These are phyloP conservation scores for Cyrtodaria siliqua DNA, from an alignment of 2,888 invertebrate genomes.

Conservation along the genomic window DNA sequence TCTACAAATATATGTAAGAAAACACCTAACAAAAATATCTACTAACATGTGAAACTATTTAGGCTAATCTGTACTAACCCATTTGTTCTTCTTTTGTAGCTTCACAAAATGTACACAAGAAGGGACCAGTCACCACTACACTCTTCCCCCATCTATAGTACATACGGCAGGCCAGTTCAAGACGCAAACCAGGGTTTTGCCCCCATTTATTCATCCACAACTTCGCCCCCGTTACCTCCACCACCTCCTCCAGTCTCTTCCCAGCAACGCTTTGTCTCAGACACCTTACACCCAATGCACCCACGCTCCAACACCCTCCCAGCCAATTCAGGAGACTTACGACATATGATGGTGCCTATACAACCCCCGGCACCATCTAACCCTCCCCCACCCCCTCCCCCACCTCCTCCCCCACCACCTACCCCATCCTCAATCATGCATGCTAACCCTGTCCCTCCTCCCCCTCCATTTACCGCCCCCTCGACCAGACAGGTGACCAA, in stretches of 20 bases:
- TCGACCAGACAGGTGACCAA: slow-evolving; percentile 10
- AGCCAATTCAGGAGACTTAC: slow-evolving; percentile 43
- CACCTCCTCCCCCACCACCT: slow-evolving; percentile 58
- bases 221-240: slow-evolving; percentile 51
- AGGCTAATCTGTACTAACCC: too few species aligned
- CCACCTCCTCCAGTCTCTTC: slow-evolving; percentile 28
- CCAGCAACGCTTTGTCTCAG: slow-evolving; percentile 17
- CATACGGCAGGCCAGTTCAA: slow-evolving; percentile 43
- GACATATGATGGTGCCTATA: slow-evolving; percentile 44
- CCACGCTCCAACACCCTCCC: slow-evolving; percentile 46
- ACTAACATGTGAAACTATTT: too few species aligned
- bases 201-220: slow-evolving; percentile 34
- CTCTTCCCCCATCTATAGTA: slow-evolving; percentile 37
- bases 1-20: too few species aligned
- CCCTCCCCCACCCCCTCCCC: slow-evolving; percentile 42
- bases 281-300: slow-evolving; percentile 17
- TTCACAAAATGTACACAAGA: slow-evolving; percentile 40
- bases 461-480: slow-evolving; percentile 23
- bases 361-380: slow-evolving; percentile 31
- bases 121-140: slow-evolving; percentile 34
- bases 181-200: slow-evolving; percentile 47
- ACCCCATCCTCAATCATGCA: slow-evolving; percentile 39
- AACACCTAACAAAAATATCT: too few species aligned
- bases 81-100: slow-evolving; percentile 48
- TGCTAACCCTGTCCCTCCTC: slow-evolving; percentile 28